phyloP scores from a whole-genome alignment of 2,113 vertebrate species.

The Desmodus rotundus region DNA sequence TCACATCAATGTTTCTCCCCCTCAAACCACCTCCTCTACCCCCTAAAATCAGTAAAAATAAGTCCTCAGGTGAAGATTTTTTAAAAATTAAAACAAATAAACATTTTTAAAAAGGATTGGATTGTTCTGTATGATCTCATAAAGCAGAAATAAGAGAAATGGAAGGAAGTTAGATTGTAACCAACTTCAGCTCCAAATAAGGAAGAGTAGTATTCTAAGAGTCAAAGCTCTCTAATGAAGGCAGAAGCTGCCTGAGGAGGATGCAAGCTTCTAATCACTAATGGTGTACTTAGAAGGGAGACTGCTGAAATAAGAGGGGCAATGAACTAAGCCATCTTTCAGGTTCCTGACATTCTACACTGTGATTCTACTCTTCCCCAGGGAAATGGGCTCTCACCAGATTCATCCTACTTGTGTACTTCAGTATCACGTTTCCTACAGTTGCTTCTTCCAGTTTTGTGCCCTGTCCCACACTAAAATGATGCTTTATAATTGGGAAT shows the following conservation, averaged over 20 bases:
- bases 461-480: neutral
- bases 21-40: no score
- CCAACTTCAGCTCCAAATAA: conserved; percentile 27
- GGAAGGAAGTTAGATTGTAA: conserved; percentile 15
- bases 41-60: no score
- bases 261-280: neutral
- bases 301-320: neutral
- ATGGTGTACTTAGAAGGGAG: neutral
- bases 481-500: neutral
- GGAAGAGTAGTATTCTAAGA: conserved; percentile 20
- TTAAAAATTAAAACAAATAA: no score
- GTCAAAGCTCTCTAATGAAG: neutral
- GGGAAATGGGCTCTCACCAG: neutral
- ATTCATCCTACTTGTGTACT: neutral
- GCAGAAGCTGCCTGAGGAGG: neutral
- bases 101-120: neutral
- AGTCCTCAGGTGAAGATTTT: neutral
- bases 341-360: neutral
- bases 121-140: neutral
- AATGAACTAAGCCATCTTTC: no score
- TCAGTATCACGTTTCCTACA: neutral
- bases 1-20: no score
- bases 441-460: neutral
- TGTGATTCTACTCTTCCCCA: neutral
- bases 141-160: neutral